A percentile compares a stretch with the other conserved stretches of the same genome.
Conservation (phyloP, 2,797 vertebrate species). For the Hirundo rustica region DNA sequence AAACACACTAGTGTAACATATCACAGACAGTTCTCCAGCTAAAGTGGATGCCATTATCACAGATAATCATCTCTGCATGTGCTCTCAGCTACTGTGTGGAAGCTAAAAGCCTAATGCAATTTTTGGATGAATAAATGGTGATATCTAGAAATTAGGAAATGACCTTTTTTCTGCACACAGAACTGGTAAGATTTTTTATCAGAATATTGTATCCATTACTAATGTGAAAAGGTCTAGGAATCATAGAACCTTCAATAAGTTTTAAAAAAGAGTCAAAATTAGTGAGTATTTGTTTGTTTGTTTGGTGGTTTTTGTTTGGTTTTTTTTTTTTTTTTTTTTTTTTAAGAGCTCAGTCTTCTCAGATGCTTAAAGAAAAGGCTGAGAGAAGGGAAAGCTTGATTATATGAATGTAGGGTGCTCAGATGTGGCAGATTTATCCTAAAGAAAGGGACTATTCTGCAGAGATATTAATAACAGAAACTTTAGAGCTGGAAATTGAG, state of each 20-base stretch:
- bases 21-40: background rate
- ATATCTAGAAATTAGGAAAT: background rate
- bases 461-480: background rate
- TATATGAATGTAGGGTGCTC: background rate
- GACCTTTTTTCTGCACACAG: background rate
- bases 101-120: background rate
- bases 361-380: background rate
- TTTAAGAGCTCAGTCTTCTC: background rate
- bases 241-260: background rate
- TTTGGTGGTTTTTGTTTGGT: background rate
- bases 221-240: background rate
- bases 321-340: background rate
- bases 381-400: background rate
- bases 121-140: background rate
- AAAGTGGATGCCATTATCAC: background rate
- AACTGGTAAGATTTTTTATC: background rate
- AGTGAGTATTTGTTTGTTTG: no score
- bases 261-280: background rate
- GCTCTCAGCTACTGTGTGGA: background rate
- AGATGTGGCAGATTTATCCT: background rate
- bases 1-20: background rate
- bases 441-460: background rate
- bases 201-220: background rate
- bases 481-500: background rate
- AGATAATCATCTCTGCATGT: background rate